Conservation (phyloP, 1,140 invertebrate genomes). For the Dryas iulia region DNA sequence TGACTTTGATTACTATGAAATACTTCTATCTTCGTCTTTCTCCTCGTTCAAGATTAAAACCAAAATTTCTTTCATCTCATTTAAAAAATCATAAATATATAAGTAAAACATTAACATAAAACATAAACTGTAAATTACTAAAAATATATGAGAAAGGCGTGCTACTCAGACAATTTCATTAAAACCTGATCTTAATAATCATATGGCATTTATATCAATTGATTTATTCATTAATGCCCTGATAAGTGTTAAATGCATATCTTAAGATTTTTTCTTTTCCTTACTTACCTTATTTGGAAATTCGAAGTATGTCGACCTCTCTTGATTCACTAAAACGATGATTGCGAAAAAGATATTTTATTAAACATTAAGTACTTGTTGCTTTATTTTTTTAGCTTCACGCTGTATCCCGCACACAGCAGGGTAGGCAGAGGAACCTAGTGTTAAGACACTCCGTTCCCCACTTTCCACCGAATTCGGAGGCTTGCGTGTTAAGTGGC, state of each 20-base stretch:
- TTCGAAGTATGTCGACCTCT: not conserved
- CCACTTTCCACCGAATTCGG: too few species aligned
- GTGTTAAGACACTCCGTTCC: too few species aligned
- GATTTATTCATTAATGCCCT: not conserved
- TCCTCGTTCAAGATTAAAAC: too few species aligned
- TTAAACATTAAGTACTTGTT: not conserved
- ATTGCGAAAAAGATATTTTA: not conserved
- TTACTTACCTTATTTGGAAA: not conserved
- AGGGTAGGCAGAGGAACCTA: too few species aligned
- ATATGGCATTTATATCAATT: not conserved
- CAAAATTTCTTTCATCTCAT: too few species aligned
- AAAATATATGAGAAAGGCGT: not conserved
- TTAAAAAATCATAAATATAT: too few species aligned
- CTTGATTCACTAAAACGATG: not conserved
- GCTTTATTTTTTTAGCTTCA: not conserved
- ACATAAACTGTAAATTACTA: not conserved
- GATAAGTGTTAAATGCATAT: conserved; percentile 3
- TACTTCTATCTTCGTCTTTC: too few species aligned
- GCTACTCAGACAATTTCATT: not conserved
- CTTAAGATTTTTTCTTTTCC: not conserved
- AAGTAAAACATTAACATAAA: not conserved
- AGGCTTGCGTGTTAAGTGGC: too few species aligned
- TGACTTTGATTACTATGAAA: too few species aligned
- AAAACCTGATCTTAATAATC: not conserved
- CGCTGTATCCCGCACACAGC: too few species aligned